Evolutionary conservation across 1,140 invertebrate genomes (phyloP).

Genomic region (Holcopasites calliopsidis): DNA sequence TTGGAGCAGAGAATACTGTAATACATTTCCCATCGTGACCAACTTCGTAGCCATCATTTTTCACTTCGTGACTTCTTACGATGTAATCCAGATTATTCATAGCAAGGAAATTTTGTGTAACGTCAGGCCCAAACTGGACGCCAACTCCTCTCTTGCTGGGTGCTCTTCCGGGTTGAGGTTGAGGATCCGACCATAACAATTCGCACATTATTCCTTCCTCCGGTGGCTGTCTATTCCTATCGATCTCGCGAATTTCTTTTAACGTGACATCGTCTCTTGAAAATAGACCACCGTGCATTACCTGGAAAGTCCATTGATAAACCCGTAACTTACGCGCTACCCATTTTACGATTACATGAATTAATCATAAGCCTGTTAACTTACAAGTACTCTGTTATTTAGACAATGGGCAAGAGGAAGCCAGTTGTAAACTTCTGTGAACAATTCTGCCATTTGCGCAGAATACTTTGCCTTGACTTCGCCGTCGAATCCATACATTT

Average conservation of each 20-base stretch:
- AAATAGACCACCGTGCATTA: conserved; percentile 98
- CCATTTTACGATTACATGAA: neutral
- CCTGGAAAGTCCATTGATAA: conserved; percentile 73
- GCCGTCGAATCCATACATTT: conserved; percentile 99
- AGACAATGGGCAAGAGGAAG: conserved; percentile 97
- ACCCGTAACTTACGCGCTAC: conserved; percentile 16
- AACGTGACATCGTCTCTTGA: conserved; percentile 93
- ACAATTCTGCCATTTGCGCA: conserved; percentile 96
- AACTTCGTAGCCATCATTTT: conserved; percentile 96
- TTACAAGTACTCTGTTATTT: conserved; percentile 93
- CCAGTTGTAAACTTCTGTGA: conserved; percentile 99
- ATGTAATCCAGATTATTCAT: conserved; percentile 95
- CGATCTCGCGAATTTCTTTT: conserved; percentile 92
- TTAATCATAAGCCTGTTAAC: conserved; percentile 62
- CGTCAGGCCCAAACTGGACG: conserved; percentile 99
- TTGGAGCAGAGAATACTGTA: conserved; percentile 98
- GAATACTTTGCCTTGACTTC: conserved; percentile 98
- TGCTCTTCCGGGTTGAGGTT: conserved; percentile 90
- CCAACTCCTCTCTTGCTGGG: conserved; percentile 98
- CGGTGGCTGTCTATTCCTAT: conserved; percentile 97
- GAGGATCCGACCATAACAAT: conserved; percentile 98
- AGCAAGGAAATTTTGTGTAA: conserved; percentile 93
- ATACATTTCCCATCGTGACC: conserved; percentile 97
- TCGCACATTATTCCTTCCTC: conserved; percentile 98
- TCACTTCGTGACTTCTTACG: conserved; percentile 98